Percentiles rank a stretch among this genome's conserved stretches.
These are phyloP conservation scores for Blastomussa wellsi DNA, from an alignment of 92 coral and sea anemone species.

Conservation along the genomic window DNA sequence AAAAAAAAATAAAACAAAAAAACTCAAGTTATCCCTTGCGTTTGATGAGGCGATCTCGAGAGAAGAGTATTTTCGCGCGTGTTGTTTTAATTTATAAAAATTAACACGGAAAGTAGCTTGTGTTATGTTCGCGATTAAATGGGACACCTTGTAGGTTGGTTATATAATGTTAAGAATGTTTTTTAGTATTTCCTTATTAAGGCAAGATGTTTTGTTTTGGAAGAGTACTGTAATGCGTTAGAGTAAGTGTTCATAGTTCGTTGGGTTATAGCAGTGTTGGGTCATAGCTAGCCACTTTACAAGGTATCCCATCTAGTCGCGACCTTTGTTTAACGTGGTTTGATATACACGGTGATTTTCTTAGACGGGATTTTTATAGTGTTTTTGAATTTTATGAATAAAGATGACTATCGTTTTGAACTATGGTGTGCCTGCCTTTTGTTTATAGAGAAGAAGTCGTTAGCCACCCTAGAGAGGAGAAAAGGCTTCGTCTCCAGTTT, in stretches of 20 bases:
- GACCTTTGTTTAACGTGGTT: not conserved
- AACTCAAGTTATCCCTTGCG: slow-evolving; percentile 17
- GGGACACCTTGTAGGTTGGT: not conserved
- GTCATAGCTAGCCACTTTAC: not conserved
- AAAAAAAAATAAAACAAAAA: not conserved
- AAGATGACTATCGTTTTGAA: slow-evolving; percentile 10
- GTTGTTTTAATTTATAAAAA: slow-evolving; percentile 12
- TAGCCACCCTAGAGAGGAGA: too few species aligned
- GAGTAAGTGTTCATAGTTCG: too few species aligned
- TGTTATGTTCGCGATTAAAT: not conserved
- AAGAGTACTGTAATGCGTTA: too few species aligned
- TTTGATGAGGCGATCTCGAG: slow-evolving; percentile 18
- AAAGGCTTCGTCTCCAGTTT: too few species aligned
- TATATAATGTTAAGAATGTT: not conserved
- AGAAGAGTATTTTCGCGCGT: not conserved
- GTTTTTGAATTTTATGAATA: slow-evolving; percentile 25
- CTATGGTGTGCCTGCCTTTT: not conserved
- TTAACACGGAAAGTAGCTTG: not conserved
- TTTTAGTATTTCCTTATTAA: not conserved
- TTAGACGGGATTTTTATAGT: slow-evolving; percentile 34
- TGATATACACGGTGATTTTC: slow-evolving; percentile 8
- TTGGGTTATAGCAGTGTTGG: not conserved
- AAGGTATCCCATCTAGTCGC: not conserved
- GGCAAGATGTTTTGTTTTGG: not conserved
- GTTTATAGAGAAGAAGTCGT: too few species aligned